These are phyloP conservation scores for Crossaster papposus DNA, from an alignment of 53 echinoderm and acorn worm genomes.

Conservation along the genomic window DNA sequence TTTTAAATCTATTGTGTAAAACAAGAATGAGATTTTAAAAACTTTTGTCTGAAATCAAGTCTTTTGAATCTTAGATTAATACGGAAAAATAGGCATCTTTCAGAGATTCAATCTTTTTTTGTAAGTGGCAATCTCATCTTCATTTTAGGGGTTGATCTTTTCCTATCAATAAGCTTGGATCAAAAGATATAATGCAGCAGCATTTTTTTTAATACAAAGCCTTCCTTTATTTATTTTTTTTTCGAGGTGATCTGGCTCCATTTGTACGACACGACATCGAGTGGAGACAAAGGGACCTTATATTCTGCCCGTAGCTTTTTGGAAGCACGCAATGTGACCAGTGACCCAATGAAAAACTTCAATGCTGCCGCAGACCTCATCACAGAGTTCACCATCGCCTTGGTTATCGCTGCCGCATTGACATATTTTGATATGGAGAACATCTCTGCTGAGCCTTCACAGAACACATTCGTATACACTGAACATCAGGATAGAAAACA, in stretches of 20 bases:
- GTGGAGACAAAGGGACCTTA: slow-evolving; percentile 63
- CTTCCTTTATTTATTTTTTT: too few species aligned
- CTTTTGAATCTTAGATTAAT: too few species aligned
- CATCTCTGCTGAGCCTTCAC: slow-evolving; percentile 42
- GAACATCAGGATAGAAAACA: slow-evolving; percentile 39
- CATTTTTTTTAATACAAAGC: too few species aligned
- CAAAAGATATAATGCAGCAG: too few species aligned
- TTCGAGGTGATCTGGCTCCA: slow-evolving; percentile 66
- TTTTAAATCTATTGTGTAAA: too few species aligned
- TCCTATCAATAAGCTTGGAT: too few species aligned
- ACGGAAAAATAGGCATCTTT: too few species aligned
- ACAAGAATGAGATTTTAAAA: too few species aligned
- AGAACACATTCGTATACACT: slow-evolving; percentile 32
- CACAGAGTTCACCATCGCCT: slow-evolving; percentile 49
- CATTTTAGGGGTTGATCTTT: too few species aligned
- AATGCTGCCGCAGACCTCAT: slow-evolving; percentile 70
- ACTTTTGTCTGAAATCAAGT: too few species aligned
- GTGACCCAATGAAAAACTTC: slow-evolving; percentile 68
- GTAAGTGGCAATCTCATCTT: too few species aligned
- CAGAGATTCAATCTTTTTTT: too few species aligned
- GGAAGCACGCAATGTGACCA: slow-evolving; percentile 63
- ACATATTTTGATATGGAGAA: slow-evolving; percentile 62
- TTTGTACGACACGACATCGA: slow-evolving; percentile 62
- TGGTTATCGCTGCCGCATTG: slow-evolving; percentile 70
- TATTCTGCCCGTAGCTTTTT: slow-evolving; percentile 59